Evolutionary conservation across 2,888 invertebrate genomes (phyloP), one percentile per base, ranked within the genome.

Genomic region (Corbicula japonica): DNA sequence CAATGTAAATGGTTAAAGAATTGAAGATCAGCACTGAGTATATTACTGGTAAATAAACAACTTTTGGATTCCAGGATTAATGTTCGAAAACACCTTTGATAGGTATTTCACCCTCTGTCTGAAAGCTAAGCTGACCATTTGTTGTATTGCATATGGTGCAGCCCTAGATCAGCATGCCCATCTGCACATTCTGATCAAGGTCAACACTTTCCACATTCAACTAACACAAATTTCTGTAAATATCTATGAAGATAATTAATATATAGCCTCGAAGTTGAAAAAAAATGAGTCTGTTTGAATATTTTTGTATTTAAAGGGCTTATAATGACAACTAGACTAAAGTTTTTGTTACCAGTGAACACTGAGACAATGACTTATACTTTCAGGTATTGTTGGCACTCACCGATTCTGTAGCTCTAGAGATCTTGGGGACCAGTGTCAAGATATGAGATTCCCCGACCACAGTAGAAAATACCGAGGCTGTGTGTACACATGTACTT

Each of bases 391-490:
- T 50, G 93, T 93, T 12, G 93, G 93, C 3, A 93, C 93, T 10
- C 93, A 92, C 75, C 77, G 94, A 69, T 93, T 93, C 87, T 94
- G 94, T 82, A 92, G 92, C 79, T 92, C 93, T 23, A 82, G 92
- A 58, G 92, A 93, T 81, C 85, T 94, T 85, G 93, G 93, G 56
- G 88, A 93, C 82, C 92, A 93, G 81, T 94, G 94, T 76, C 93
- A 93, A 84, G 93, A 93, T 75, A 91, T 94, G 48, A 86, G 90
- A 48, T 93, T 92, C 80, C 91, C 92, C 0, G 93, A 94, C 81
- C 93, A 94, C 80, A 92, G 93, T 84, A 85, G 93, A 35, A 90
- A 92, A 77, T 94, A 94, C 86, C 80, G 93, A 56, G 93, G 93
- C 30, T 94, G 94, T 84, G 89, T 93, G 41, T 92, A 91, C 84